Evolutionary conservation across 2,888 invertebrate genomes (phyloP), one percentile per base, ranked within the genome.

Genomic region (Tachina grossa): DNA sequence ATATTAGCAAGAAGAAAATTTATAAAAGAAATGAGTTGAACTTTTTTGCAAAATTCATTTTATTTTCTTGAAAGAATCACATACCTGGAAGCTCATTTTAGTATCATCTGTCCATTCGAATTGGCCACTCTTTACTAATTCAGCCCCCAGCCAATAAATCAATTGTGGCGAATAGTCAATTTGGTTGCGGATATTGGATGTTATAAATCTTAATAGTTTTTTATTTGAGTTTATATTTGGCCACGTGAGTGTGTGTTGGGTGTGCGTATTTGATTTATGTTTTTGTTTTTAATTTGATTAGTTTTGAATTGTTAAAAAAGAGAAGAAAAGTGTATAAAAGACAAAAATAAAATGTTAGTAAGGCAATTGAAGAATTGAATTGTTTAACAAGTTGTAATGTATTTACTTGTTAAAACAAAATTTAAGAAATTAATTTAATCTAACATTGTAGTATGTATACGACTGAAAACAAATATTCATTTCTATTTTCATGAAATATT

Each of bases 71-170:
- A 59, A 11, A 55, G 31, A 59, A 11, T 61, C 49, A 76, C 79
- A 84, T 87, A 90, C 90, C 88, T 95, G 94, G 90, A 95, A 96
- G 63, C 92, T 93, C 87, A 95, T 93, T 83, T 93, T 92, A 86
- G 93, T 94, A 45, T 95, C 95, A 91, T 96, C 96, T 14, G 94
- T 93, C 96, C 96, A 96, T 86, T 93, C 91, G 93, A 94, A 95
- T 74, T 93, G 93, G 66, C 93, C 92, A 41, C 90, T 89, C 80
- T 91, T 90, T 77, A 93, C 92, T 47, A 94, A 90, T 88, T 92
- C 93, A 2, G 95, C 95, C 0, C 96, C 96, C 22, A 96, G 93
- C 96, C 96, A 96, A 93, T 96, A 96, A 79, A 95, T 93, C 3
- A 95, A 94, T 85, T 95, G 95, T 83, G 96, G 95, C 90, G 95